A percentile compares a stretch with the other conserved stretches of the same genome.
phyloP scores from a whole-genome alignment of 2,888 invertebrate genomes.

The Hirtodrosophila duncani region DNA sequence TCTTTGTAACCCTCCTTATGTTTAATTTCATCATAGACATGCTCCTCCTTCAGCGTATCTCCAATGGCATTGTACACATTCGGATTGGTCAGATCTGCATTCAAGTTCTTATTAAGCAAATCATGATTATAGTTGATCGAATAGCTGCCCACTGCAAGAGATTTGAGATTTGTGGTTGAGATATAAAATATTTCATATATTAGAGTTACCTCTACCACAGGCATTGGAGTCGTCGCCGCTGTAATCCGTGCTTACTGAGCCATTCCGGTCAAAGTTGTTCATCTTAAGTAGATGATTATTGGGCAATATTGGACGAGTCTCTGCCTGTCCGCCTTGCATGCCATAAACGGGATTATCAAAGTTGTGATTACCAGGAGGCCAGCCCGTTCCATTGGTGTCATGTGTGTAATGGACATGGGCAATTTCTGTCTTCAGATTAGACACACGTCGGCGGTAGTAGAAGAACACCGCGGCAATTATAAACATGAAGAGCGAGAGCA shows the following conservation, averaged over 20 bases:
- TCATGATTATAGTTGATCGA: constrained; percentile 83
- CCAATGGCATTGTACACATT: constrained; percentile 89
- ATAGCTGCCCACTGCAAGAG: constrained; percentile 78
- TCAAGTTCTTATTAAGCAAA: constrained; percentile 86
- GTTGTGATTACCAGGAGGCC: constrained; percentile 80
- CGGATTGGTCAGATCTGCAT: constrained; percentile 92
- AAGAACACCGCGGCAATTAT: constrained; percentile 83
- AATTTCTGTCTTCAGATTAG: constrained; percentile 90
- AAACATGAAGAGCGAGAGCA: constrained; percentile 82
- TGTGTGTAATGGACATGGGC: constrained; percentile 91
- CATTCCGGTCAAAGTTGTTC: constrained; percentile 76
- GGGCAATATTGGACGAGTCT: constrained; percentile 77
- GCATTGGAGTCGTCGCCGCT: constrained; percentile 80
- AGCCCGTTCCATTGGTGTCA: constrained; percentile 81
- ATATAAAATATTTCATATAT: background rate
- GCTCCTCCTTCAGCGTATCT: constrained; percentile 86
- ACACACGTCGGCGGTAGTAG: constrained; percentile 89
- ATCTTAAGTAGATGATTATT: constrained; percentile 75
- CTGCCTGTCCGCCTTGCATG: constrained; percentile 86
- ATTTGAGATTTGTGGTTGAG: background rate
- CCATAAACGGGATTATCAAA: constrained; percentile 96
- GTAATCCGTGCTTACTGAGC: constrained; percentile 55
- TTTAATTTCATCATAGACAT: constrained; percentile 93
- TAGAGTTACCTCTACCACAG: constrained; percentile 77
- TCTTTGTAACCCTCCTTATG: constrained; percentile 85